Base-by-base conservation (phyloP, 2,888 invertebrate species). In the Drosophila suboccidentalis region DNA sequence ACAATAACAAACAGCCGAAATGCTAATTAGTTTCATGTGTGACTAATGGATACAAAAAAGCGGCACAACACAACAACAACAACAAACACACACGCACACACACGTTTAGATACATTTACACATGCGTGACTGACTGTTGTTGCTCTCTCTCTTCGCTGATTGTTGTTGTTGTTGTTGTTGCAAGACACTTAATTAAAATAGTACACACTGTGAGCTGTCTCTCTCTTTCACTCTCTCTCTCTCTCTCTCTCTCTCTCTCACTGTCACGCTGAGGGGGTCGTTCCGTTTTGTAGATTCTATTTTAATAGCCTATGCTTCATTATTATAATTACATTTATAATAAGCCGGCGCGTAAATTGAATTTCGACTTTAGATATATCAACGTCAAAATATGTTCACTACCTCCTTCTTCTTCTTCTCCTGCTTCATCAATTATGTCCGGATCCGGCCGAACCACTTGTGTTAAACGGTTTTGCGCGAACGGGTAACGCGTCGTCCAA, bases 1-100 rank as follows among this genome's bases (percentile, higher is more conserved):
- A 89, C 90, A 90, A 87, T 89, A 85, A 87, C 90, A 90, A 81
- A 83, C 81, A 89, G 54, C 82, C 88, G 88, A 90, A 90, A 87
- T 87, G 87, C 87, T 87, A 87, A 87, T 87, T 90, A 87, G 87
- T 88, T 89, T 87, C 87, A 87, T 87, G 90, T 90, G 90, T 87
- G 87, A 87, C 87, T 87, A 87, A 87, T 89, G 90, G 82, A 85
- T 72, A 87, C 77, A 82, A 82, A 82, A 86, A 82, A 90, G 83
- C 83, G 78, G 78, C 89, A 82, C 72, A 86, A 29, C 29, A 29
- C 70, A 63, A 49, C 44, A 59, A 57, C 54, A 47, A 54, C 65
- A 55, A 73, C 49, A 67, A 46, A 50, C 29, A 51, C 32, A 51
- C 32, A 32, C 41, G 10, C 53, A 43, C 13, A 38, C 55, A 57